A percentile compares a stretch with the other conserved stretches of the same genome.
Conservation (phyloP, 2,113 vertebrate species). For the Campylorhamphus procurvoides region DNA sequence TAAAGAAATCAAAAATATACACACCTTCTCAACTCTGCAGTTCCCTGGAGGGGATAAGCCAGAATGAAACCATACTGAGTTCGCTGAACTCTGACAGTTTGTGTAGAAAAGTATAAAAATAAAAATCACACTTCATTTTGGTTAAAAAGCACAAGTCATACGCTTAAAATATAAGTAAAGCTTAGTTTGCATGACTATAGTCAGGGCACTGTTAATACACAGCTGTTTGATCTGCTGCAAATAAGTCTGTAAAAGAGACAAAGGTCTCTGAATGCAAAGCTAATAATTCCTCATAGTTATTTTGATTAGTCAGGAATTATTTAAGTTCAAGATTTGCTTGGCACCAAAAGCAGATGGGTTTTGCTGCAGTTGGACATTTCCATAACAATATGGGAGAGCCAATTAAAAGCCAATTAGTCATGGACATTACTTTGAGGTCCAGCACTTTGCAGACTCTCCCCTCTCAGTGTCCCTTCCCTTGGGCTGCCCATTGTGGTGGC, state of each 20-base stretch:
- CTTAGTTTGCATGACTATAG: not conserved
- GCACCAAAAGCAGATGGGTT: not conserved
- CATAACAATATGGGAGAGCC: constrained; percentile 16
- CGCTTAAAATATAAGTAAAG: not conserved
- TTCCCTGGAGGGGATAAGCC: not conserved
- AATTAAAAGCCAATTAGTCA: constrained; percentile 81
- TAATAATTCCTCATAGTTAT: not conserved
- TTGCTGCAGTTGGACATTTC: not conserved
- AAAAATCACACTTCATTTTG: not conserved
- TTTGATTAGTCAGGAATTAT: not conserved
- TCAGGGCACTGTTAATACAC: not conserved
- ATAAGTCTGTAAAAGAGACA: not conserved
- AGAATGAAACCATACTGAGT: not conserved
- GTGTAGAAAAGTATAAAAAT: not conserved
- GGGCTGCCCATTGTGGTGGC: constrained; percentile 34
- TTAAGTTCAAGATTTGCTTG: not conserved
- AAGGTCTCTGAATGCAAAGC: not conserved
- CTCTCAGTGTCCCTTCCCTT: not conserved
- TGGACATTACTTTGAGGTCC: constrained; percentile 39
- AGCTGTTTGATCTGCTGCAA: not conserved
- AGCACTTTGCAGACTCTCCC: constrained; percentile 26
- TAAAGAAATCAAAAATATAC: not conserved
- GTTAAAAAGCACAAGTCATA: not conserved
- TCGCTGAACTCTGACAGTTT: not conserved
- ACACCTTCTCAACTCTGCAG: not conserved